These are phyloP conservation scores for Uromys caudimaculatus DNA, from an alignment of 2,797 vertebrate genomes.

Conservation along the genomic window DNA sequence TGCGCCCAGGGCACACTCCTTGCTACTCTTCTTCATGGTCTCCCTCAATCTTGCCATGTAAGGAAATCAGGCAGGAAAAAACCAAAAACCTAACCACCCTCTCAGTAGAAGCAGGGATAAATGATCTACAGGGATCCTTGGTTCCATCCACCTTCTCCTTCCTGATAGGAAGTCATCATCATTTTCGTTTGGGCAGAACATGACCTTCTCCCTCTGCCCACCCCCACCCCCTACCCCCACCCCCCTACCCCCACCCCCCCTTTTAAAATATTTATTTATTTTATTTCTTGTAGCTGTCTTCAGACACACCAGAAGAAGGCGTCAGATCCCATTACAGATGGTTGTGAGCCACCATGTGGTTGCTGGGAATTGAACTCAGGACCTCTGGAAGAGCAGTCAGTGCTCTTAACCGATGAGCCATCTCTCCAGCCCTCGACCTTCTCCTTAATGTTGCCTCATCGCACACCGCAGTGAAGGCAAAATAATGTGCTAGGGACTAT, in stretches of 20 bases:
- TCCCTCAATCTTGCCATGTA: neutral
- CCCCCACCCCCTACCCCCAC: no score
- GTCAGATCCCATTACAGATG: neutral
- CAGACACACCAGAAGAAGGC: neutral
- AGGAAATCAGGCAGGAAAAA: neutral
- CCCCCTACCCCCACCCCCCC: no score
- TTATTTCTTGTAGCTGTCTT: neutral
- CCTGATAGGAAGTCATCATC: neutral
- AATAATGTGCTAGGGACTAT: neutral
- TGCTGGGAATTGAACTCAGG: neutral
- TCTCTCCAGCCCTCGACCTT: neutral
- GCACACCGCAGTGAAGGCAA: neutral
- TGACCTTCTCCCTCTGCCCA: neutral
- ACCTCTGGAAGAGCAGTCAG: neutral
- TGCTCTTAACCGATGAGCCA: neutral
- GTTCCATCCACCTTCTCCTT: neutral
- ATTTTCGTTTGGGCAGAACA: neutral
- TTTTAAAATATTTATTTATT: no score
- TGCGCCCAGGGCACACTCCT: neutral
- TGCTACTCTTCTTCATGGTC: neutral
- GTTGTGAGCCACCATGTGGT: neutral
- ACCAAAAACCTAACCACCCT: neutral
- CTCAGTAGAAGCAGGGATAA: neutral
- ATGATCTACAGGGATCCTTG: neutral
- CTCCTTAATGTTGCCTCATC: neutral